These are phyloP conservation scores for Microcebus murinus DNA, from an alignment of 2,113 vertebrate genomes.

Conservation along the genomic window DNA sequence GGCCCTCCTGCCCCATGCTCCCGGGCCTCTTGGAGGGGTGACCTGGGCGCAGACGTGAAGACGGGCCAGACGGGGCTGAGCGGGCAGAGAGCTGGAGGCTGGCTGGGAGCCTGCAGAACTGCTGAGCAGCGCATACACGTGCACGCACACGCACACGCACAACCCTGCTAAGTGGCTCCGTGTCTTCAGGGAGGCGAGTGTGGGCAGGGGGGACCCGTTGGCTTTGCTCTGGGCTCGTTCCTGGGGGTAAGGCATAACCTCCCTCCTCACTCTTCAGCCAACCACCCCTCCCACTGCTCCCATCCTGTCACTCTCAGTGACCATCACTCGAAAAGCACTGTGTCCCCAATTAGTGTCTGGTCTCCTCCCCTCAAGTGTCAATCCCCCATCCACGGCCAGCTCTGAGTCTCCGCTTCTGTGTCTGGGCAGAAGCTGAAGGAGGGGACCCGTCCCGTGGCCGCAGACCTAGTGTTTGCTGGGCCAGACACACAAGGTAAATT, in stretches of 20 bases:
- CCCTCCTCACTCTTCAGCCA: not conserved
- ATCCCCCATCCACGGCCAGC: not conserved
- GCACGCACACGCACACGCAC: too few relatives aligned
- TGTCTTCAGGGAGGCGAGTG: not conserved
- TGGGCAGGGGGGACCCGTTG: not conserved
- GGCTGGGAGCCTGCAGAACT: not conserved
- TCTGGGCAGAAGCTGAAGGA: not conserved
- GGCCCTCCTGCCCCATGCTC: not conserved
- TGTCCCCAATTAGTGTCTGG: not conserved
- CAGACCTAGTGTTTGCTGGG: not conserved
- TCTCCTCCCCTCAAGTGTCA: not conserved
- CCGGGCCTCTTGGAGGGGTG: not conserved
- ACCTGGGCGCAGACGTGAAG: not conserved
- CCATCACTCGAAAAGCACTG: not conserved
- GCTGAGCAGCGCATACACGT: not conserved
- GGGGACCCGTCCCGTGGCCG: not conserved
- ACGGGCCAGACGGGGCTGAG: not conserved
- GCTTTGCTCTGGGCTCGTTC: not conserved
- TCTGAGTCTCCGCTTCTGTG: not conserved
- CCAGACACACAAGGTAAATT: not conserved
- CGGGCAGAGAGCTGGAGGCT: not conserved
- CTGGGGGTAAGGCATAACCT: rapidly evolving
- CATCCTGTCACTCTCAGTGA: not conserved
- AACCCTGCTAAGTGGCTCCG: not conserved
- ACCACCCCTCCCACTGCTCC: not conserved